Evolutionary conservation across 2,797 vertebrate species (phyloP), one percentile per base, ranked within the genome.

Genomic region (Columba guinea): DNA sequence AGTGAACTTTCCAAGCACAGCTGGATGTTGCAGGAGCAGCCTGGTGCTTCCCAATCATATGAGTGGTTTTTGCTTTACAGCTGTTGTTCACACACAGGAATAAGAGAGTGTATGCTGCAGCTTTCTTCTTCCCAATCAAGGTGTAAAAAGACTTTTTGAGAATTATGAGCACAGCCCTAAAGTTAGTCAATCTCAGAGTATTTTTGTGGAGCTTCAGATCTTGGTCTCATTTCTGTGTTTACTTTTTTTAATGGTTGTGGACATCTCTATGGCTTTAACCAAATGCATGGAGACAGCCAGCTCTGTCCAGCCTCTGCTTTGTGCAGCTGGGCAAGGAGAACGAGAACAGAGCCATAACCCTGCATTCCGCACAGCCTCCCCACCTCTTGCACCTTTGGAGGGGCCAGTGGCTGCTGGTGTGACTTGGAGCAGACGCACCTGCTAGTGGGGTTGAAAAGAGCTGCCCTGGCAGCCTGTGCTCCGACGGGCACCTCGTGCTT

Each of bases 121-220:
- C 53, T 78, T 90, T 58, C 39, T 65, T 78, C 39, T 90, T 69
- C 60, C 67, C 37, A 49, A 1, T 48, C 11, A 37, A 69, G 28
- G 14, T 84, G 58, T 70, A 70, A 78, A 39, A 7, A 63, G 39
- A 65, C 24, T 15, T 78, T 73, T 39, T 44, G 44, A 69, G 28
- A 76, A 79, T 75, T 64, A 67, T 4, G 48, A 90, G 78, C 1
- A 8, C 26, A 78, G 39, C 23, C 9, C 39, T 69, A 13, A n/a
- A 88, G 46, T 87, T 62, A 69, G 55, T 67, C 37, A 32, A 4
- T 52, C 52, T 63, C 53, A 35, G 9, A 17, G 52, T 80, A 52
- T 80, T 89, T 91, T 59, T 83, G 56, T 46, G 71, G 68, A 92
- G 49, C 48, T 84, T 94, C 82, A 70, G 44, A 81, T 75, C 69